These are phyloP conservation scores for Fukomys damarensis DNA, from an alignment of 2,113 vertebrate species.

Conservation along the genomic window DNA sequence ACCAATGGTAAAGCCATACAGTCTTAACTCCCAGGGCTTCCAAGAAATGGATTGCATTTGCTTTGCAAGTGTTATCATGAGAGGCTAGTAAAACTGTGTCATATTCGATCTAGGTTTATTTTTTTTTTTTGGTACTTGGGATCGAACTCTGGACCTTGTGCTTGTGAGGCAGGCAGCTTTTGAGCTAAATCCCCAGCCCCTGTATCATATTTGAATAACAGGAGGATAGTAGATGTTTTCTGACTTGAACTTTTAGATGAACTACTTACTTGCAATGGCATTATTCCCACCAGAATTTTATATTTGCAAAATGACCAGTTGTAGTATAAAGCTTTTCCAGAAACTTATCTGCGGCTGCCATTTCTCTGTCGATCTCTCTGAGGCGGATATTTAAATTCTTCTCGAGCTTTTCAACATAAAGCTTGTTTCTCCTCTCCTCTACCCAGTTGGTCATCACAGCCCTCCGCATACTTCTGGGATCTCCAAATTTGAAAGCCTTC, in stretches of 20 bases:
- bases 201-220: background rate
- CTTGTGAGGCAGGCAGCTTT: too few relatives aligned
- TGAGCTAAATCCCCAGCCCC: too few relatives aligned
- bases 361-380: conserved; percentile 68
- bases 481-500: background rate
- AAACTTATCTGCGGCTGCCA: conserved; percentile 21
- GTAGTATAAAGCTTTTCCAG: conserved; percentile 29
- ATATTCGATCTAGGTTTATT: too few relatives aligned
- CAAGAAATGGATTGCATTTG: background rate
- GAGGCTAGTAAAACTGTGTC: background rate
- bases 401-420: conserved; percentile 63
- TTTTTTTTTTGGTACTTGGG: too few relatives aligned
- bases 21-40: conserved; percentile 12
- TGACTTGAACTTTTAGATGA: background rate
- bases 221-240: background rate
- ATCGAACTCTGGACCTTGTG: too few relatives aligned
- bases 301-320: conserved; percentile 59
- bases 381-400: background rate
- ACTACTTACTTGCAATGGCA: background rate
- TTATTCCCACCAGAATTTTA: background rate
- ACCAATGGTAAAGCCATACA: background rate
- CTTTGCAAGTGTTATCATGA: background rate
- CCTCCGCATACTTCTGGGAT: background rate
- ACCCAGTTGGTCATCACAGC: conserved; percentile 55
- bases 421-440: conserved; percentile 62